Conservation (phyloP, 2,113 vertebrate genomes). For the Stomatorhinus ivindoensis region DNA sequence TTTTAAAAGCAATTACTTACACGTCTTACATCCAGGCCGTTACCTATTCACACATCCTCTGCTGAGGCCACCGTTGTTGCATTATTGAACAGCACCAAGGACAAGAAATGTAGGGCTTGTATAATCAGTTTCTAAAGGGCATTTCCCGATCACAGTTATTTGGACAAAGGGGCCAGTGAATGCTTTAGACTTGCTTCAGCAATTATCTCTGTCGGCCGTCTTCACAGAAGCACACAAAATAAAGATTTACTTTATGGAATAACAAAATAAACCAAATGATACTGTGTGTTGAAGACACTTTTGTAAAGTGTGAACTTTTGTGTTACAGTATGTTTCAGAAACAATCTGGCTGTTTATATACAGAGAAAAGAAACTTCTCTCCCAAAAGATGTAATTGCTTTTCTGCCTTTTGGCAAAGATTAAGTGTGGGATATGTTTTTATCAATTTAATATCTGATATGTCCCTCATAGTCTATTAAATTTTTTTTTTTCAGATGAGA, state of each 20-base stretch:
- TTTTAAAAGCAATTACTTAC: slow-evolving; percentile 1
- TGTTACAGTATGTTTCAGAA: neutral
- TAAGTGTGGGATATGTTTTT: neutral
- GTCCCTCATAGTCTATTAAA: neutral
- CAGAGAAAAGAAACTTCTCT: neutral
- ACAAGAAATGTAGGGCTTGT: neutral
- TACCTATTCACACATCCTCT: neutral
- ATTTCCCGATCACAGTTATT: neutral
- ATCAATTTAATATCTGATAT: neutral
- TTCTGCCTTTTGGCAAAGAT: slow-evolving; percentile 1
- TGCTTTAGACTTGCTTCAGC: neutral
- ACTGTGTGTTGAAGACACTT: neutral
- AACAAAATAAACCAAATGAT: neutral
- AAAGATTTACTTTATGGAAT: neutral
- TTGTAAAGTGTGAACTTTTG: neutral
- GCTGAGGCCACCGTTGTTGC: neutral
- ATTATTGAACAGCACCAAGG: slow-evolving; percentile 8
- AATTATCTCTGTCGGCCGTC: neutral
- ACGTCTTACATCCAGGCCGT: neutral
- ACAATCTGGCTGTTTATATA: neutral
- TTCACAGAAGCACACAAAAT: neutral
- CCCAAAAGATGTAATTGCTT: neutral
- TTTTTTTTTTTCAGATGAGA: neutral
- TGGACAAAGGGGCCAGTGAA: neutral
- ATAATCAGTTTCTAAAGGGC: neutral